These are phyloP conservation scores for Netelia virgata DNA, from an alignment of 2,888 invertebrate genomes.

Conservation along the genomic window DNA sequence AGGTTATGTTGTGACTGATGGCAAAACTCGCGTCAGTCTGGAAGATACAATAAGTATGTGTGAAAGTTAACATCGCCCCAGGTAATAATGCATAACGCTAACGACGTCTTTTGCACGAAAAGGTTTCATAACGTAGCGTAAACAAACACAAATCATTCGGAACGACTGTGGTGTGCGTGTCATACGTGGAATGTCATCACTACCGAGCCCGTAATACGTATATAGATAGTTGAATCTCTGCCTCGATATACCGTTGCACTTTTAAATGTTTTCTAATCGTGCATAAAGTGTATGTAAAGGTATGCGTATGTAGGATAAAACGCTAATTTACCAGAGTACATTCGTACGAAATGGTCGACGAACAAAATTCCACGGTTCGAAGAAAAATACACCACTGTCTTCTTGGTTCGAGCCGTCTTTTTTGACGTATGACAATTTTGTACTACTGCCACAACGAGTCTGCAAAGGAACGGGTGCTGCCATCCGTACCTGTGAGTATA, in stretches of 20 bases:
- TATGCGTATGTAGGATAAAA: neutral
- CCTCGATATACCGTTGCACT: neutral
- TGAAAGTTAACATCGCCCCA: too few species aligned
- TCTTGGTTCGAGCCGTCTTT: conserved; percentile 11
- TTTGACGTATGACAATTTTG: conserved; percentile 64
- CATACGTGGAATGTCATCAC: conserved; percentile 53
- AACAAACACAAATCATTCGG: conserved; percentile 1
- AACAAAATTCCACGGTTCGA: conserved; percentile 27
- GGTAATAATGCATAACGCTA: too few species aligned
- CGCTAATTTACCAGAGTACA: conserved; percentile 61
- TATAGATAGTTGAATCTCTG: neutral
- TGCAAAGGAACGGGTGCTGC: conserved; percentile 46
- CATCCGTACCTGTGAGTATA: conserved; percentile 40
- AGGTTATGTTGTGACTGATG: conserved; percentile 60
- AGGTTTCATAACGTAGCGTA: conserved; percentile 25
- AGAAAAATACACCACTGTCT: conserved; percentile 46
- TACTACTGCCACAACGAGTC: conserved; percentile 30
- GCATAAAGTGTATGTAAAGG: neutral
- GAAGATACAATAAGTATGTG: too few species aligned
- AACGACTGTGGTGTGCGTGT: neutral
- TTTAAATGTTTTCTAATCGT: conserved; percentile 13
- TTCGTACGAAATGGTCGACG: conserved; percentile 53
- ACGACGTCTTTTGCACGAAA: neutral
- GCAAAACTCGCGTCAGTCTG: neutral
- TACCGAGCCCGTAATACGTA: neutral